Conservation (phyloP, 1,140 invertebrate genomes). For the Eubasilissa regina region DNA sequence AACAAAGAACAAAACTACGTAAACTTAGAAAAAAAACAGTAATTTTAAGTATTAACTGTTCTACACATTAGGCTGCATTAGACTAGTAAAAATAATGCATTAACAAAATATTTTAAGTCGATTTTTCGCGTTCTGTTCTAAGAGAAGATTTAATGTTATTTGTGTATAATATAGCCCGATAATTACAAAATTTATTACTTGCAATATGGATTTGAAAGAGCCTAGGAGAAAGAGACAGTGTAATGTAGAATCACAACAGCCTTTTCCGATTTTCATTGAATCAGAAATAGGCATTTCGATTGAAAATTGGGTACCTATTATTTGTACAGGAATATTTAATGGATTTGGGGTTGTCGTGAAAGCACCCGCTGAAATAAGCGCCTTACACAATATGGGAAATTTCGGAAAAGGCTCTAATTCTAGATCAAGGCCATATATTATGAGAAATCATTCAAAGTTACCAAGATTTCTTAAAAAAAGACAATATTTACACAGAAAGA, state of each 20-base stretch:
- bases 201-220: slow-evolving; percentile 68
- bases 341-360: slow-evolving; percentile 77
- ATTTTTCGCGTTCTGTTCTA: too few species aligned
- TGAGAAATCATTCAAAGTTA: slow-evolving; percentile 64
- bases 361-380: slow-evolving; percentile 74
- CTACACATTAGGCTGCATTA: too few species aligned
- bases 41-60: too few species aligned
- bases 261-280: slow-evolving; percentile 68
- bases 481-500: slow-evolving; percentile 73
- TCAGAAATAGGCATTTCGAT: slow-evolving; percentile 57
- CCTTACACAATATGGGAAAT: slow-evolving; percentile 80
- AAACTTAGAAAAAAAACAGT: too few species aligned
- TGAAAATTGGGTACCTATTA: slow-evolving; percentile 64
- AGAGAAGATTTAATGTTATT: too few species aligned
- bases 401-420: slow-evolving; percentile 83
- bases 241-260: slow-evolving; percentile 62
- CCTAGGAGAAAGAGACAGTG: slow-evolving; percentile 68
- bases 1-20: too few species aligned
- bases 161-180: too few species aligned
- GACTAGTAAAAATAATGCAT: too few species aligned
- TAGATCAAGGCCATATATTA: slow-evolving; percentile 73
- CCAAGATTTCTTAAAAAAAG: slow-evolving; percentile 72
- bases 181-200: background rate
- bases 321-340: slow-evolving; percentile 77
- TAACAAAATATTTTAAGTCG: too few species aligned